Evolutionary conservation across 2,888 invertebrate genomes (phyloP), one percentile per base, ranked within the genome.

Genomic region (Diogma glabrata): DNA sequence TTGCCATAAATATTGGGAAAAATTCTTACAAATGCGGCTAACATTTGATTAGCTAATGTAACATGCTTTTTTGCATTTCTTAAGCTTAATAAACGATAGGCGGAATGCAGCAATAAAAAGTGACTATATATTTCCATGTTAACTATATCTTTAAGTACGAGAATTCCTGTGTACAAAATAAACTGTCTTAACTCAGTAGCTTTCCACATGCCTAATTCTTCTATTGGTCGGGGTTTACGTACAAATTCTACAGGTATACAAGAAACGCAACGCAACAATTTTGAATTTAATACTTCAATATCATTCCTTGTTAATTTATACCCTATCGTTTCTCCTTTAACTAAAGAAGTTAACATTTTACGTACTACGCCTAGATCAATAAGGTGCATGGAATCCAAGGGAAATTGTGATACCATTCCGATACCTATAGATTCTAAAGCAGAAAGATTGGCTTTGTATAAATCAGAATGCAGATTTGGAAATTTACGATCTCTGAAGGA

Each of bases 121-220:
- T 30, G 8, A 7, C 30, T 30, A 14, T 30, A 30, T 30, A 52
- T 33, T 22, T 56, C 53, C n/a, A 51, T 49, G 17, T 52, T 7
- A 19, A 56, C 52, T 28, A 51, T 46, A 16, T 57, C 45, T 57
- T 56, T 57, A 12, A 55, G 54, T 19, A 51, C 51, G 28, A 53
- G 40, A 24, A 56, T 47, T 30, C 56, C 57, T 8, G 54, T 54
- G 47, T 55, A 57, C 2, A 57, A 20, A 6, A 52, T 33, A 19
- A 54, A 47, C 17, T 52, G 54, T 3, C 50, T 28, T 10, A 50
- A 47, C 36, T 54, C 54, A 1, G 33, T 47, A 14, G 57, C 54
- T 40, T 55, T 56, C 54, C 55, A 57, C 9, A 51, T 54, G 1
- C 47, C 17, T 26, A 56, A n/a, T 53, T 57, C 56, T 7, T 55